phyloP scores from a whole-genome alignment of 53 echinoderm and acorn worm species.

The Temnopleurus reevesii region DNA sequence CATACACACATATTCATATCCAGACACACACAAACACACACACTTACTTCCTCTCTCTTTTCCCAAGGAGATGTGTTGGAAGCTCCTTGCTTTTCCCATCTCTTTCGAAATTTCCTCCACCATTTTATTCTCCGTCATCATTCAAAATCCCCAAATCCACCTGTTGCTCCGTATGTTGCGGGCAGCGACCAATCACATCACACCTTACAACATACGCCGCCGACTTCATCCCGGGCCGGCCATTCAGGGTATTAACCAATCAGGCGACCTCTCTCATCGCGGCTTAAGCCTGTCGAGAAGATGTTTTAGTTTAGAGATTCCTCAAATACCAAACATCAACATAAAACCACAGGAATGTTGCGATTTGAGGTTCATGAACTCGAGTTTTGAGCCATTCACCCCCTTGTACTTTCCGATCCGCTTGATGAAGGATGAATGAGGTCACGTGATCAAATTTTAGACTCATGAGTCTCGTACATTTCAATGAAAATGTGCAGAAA shows the following conservation, averaged over 20 bases:
- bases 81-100: too few relatives aligned
- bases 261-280: slow-evolving; percentile 40
- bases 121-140: not conserved
- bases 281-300: slow-evolving; percentile 25
- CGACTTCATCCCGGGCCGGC: not conserved
- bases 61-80: too few relatives aligned
- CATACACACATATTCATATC: too few relatives aligned
- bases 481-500: slow-evolving; percentile 1
- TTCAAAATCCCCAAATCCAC: not conserved
- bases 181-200: slow-evolving; percentile 38
- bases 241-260: slow-evolving; percentile 24
- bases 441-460: too few relatives aligned
- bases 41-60: not conserved
- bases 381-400: not conserved
- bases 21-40: too few relatives aligned
- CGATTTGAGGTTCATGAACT: slow-evolving; percentile 2
- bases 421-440: too few relatives aligned
- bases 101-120: too few relatives aligned
- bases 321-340: slow-evolving; percentile 32
- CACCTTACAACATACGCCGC: slow-evolving; percentile 41
- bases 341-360: slow-evolving; percentile 31
- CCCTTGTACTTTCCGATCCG: not conserved
- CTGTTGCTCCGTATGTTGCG: not conserved
- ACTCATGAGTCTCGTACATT: too few relatives aligned
- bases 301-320: slow-evolving; percentile 20